phyloP scores from a whole-genome alignment of 2,888 invertebrate species.

The Thymelicus lineola region DNA sequence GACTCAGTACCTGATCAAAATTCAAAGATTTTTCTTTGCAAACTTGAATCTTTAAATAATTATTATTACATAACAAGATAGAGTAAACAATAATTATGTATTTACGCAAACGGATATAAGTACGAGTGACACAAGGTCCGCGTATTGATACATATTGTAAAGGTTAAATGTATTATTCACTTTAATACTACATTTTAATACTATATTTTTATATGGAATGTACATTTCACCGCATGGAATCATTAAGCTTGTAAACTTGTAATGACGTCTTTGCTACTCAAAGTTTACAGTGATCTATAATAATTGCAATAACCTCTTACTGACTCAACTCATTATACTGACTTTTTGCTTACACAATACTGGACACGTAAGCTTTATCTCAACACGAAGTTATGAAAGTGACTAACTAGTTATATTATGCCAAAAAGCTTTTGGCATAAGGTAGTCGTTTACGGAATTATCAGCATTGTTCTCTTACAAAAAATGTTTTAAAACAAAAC shows the following conservation, averaged over 20 bases:
- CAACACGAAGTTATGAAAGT: background rate
- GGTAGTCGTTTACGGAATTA: no score
- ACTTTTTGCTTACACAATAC: slow-evolving; percentile 1
- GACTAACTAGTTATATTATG: background rate
- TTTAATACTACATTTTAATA: slow-evolving; percentile 20
- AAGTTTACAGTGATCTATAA: background rate
- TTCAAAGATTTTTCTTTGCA: background rate
- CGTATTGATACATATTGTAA: slow-evolving; percentile 41
- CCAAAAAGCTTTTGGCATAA: background rate
- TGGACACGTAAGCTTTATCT: slow-evolving; percentile 1
- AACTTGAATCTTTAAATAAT: background rate
- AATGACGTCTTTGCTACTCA: slow-evolving; percentile 7
- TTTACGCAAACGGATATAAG: slow-evolving; percentile 57
- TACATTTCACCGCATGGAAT: slow-evolving; percentile 9
- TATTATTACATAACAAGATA: slow-evolving; percentile 33
- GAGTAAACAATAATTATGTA: slow-evolving; percentile 35
- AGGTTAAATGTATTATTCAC: slow-evolving; percentile 50
- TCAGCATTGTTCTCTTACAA: no score
- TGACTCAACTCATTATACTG: background rate
- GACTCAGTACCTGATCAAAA: no score
- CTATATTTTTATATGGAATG: slow-evolving; percentile 6
- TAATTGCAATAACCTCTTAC: slow-evolving; percentile 1
- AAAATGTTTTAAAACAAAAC: no score
- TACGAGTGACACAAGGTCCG: slow-evolving; percentile 48
- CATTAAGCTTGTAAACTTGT: background rate